Conservation (phyloP, 2,797 vertebrate genomes). For the Eulemur rubriventer region DNA sequence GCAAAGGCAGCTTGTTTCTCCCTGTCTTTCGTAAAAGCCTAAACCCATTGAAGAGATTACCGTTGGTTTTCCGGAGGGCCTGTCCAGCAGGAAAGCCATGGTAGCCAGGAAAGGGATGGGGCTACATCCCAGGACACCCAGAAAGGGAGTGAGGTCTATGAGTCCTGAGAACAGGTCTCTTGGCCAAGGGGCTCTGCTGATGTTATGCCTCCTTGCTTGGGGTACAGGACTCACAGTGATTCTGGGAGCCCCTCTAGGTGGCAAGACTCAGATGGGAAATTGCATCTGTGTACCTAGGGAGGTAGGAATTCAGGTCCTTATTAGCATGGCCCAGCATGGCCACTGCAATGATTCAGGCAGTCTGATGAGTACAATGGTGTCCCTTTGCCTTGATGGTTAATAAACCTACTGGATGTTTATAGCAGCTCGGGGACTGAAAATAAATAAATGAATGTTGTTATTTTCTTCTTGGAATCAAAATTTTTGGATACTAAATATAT, state of each 20-base stretch:
- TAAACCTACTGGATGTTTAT: no score
- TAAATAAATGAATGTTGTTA: background rate
- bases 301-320: background rate
- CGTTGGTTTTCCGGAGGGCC: background rate
- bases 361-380: background rate
- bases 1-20: background rate
- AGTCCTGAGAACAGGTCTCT: background rate
- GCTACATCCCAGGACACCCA: background rate
- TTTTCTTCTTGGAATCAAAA: background rate
- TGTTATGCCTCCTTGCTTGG: no score
- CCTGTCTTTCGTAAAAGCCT: background rate
- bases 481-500: background rate
- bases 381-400: background rate
- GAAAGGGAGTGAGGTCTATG: rapidly evolving
- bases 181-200: background rate
- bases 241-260: background rate
- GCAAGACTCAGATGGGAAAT: background rate
- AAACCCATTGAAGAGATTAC: background rate
- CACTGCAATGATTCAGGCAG: no score
- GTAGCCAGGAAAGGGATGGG: background rate
- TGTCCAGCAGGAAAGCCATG: background rate
- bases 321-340: background rate
- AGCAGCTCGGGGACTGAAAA: background rate
- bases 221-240: background rate
- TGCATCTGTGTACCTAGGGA: background rate